Base-by-base conservation (phyloP, 2,797 vertebrate species). In the Eurystomus glaucurus region DNA sequence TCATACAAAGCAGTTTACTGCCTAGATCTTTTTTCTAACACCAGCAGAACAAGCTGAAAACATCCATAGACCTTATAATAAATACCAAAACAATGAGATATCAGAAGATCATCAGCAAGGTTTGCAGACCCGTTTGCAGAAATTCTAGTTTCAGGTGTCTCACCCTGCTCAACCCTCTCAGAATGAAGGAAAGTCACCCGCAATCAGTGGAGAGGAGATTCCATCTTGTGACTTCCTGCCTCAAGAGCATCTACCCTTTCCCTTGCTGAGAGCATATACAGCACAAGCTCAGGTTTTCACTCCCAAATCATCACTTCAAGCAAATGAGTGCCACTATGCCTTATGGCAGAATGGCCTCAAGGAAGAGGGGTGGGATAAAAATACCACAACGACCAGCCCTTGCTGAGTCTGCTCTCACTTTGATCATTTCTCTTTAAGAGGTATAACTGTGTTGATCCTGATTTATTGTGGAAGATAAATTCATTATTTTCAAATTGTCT, bases 11-110 rank as follows among this genome's bases (percentile, higher is more conserved):
- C 3, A 41, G 46, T 9, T 28, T n/a, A 29, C 16, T 71, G 12
- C 31, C 55, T 5, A 10, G 12, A 48, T 50, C 14, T 46, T 57
- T 57, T 75, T 79, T 55, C 62, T 20, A 87, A 69, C 31, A 28
- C 5, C 19, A 62, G 31, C 20, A 61, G 25, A 77, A 9, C 7
- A 60, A 37, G 18, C 21, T 54, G 41, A 71, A 60, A 58, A 28
- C 68, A 39, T 4, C 8, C 64, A 15, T 3, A 1, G 3, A n/a
- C 23, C 8, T 83, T 39, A 39, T 46, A 1, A 0, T 65, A 88
- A 79, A 46, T 35, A 71, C 18, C 35, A 76, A 80, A 69, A 58
- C 19, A 37, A 20, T 3, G 14, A 72, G 12, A 6, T 15, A n/a
- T 9, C 26, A 21, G 22, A 84, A 71, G 22, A 64, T 29, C 45